Evolutionary conservation across 2,888 invertebrate species (phyloP), one percentile per base, ranked within the genome.

Genomic region (Barypeithes pellucidus): DNA sequence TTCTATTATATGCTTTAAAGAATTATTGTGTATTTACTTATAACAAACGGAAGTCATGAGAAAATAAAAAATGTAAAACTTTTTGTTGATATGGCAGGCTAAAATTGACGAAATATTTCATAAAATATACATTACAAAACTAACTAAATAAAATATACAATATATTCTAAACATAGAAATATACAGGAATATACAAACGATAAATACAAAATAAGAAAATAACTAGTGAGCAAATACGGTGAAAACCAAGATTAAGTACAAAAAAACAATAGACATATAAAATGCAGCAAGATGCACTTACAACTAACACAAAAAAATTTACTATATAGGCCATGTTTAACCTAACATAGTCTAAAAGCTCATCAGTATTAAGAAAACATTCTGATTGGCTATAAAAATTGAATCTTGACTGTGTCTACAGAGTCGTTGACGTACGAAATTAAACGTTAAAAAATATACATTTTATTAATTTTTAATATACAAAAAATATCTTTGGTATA

Each of bases 401-500:
- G 5, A 29, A 9, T 29, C 1, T 47, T 29, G 5, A 47, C 62
- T 67, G 74, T 72, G 77, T 79, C 80, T 82, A 80, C 79, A 80
- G 81, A 75, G 52, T 75, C 75, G 72, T 75, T 75, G 75, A 61
- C 39, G 18, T 79, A 80, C 77, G 79, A 79, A 78, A 78, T 77
- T 61, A 67, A 29, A 52, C n/a, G 75, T 80, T 78, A 80, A 82
- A 80, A 83, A 84, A 83, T 84, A 84, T 84, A 84, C 82, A 83
- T 79, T 82, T 80, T 80, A 78, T 76, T 82, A 78, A 57, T 75
- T 80, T 81, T 81, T 78, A 83, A 82, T 84, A 83, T 83, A 84
- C 84, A 84, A 84, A 84, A 84, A 84, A 85, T 84, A 84, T 85
- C 85, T 85, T 85, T 85, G 85, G 85, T 85, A 85, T 85, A 82